Conservation (phyloP, 2,797 vertebrate species). For the Trematomus bernacchii region DNA sequence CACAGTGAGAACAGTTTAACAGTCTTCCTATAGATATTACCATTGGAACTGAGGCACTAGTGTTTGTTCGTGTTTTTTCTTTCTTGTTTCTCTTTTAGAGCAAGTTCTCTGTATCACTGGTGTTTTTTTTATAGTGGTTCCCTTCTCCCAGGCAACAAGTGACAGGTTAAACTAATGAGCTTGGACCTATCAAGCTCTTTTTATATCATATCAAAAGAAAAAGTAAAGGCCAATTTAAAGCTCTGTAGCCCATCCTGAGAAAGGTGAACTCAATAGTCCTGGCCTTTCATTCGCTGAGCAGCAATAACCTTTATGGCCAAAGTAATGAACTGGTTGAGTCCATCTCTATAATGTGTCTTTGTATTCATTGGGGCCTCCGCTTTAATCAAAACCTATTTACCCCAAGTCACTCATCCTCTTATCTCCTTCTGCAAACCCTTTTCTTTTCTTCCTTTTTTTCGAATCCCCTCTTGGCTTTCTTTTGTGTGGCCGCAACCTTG, state of each 20-base stretch:
- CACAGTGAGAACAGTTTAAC: background rate
- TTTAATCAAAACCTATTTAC: conserved; percentile 83
- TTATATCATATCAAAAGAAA: conserved; percentile 72
- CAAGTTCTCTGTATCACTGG: background rate
- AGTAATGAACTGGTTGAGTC: conserved; percentile 81
- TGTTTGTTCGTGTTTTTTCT: background rate
- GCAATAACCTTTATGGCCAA: conserved; percentile 82
- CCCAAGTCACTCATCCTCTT: conserved; percentile 81
- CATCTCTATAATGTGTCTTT: conserved; percentile 81
- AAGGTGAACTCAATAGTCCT: conserved; percentile 81
- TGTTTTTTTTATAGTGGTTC: conserved; percentile 45
- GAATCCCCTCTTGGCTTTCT: conserved; percentile 67
- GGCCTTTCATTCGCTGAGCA: conserved; percentile 81
- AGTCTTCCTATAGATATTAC: background rate
- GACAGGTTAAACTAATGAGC: conserved; percentile 77
- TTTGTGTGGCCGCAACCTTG: conserved; percentile 79
- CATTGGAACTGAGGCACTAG: background rate
- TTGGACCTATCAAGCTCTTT: conserved; percentile 69
- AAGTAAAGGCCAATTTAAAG: conserved; percentile 81
- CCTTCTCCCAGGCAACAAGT: conserved; percentile 62
- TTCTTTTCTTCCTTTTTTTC: conserved; percentile 41
- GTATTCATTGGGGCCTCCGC: conserved; percentile 71
- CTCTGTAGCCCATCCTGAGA: conserved; percentile 70
- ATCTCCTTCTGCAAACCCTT: conserved; percentile 70
- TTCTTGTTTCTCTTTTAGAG: conserved; percentile 18